Percentiles rank a stretch among this genome's conserved stretches.
phyloP scores from a whole-genome alignment of 2,113 vertebrate genomes.

The Lanius collurio region DNA sequence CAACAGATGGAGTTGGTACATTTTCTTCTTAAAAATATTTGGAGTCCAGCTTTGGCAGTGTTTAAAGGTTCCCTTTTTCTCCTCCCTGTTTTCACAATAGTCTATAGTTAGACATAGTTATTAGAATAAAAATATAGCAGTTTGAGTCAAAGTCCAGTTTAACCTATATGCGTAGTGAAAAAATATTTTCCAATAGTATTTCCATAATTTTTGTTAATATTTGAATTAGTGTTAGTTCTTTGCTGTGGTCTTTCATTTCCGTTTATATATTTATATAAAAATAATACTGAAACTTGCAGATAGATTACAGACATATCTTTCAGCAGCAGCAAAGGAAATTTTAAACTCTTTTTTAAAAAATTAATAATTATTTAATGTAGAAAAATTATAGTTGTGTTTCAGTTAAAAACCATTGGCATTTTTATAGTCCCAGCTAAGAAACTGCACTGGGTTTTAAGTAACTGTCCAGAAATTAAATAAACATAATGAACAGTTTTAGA shows the following conservation, averaged over 20 bases:
- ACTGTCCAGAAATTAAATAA: neutral
- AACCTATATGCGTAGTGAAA: neutral
- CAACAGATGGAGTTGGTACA: conserved; percentile 34
- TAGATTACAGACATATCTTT: neutral
- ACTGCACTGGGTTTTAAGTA: neutral
- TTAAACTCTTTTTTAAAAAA: neutral
- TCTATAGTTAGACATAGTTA: neutral
- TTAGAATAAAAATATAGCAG: neutral
- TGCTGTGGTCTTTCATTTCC: neutral
- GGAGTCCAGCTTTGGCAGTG: neutral
- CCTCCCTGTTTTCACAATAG: neutral
- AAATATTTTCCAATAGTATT: neutral
- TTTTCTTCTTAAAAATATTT: conserved; percentile 9
- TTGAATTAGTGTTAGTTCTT: neutral
- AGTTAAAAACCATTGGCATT: neutral
- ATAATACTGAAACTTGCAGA: neutral
- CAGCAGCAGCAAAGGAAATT: neutral
- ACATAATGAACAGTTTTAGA: neutral
- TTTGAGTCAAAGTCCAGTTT: neutral
- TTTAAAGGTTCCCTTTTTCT: neutral
- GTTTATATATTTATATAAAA: neutral
- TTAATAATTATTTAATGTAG: neutral
- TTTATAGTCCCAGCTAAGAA: neutral
- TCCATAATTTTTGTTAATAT: neutral
- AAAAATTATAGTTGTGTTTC: neutral